Evolutionary conservation across 2,888 invertebrate genomes (phyloP).

Genomic region (Dasypolia templi): DNA sequence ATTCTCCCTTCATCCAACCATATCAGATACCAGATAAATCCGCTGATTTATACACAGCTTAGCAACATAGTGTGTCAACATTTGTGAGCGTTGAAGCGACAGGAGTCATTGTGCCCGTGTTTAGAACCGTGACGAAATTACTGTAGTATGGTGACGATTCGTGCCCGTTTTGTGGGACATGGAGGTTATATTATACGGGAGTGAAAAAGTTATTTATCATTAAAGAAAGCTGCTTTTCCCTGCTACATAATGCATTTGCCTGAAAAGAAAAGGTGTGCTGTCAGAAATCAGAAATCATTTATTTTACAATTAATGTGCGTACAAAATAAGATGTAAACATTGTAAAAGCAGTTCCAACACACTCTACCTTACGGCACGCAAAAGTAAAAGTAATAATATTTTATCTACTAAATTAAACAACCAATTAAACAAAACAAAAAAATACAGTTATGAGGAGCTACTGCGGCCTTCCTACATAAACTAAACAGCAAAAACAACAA

Average conservation of each 20-base stretch:
- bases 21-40: constrained; percentile 32
- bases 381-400: no score
- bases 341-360: no score
- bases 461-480: no score
- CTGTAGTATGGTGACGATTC: constrained; percentile 51
- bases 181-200: background rate
- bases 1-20: constrained; percentile 17
- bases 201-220: background rate
- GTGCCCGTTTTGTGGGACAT: constrained; percentile 32
- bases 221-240: background rate
- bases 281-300: no score
- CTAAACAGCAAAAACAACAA: no score
- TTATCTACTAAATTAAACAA: no score
- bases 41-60: constrained; percentile 28
- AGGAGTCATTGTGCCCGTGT: constrained; percentile 70
- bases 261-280: no score
- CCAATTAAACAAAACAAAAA: no score
- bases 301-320: no score
- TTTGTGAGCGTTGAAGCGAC: constrained; percentile 66
- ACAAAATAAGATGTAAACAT: no score
- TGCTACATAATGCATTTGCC: background rate
- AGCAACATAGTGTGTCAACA: constrained; percentile 58
- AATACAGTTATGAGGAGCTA: no score
- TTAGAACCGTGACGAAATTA: constrained; percentile 64
- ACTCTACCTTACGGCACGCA: no score